Evolutionary conservation across 2,888 invertebrate species (phyloP), one percentile per base, ranked within the genome.

Genomic region (Cephus rjabovi): DNA sequence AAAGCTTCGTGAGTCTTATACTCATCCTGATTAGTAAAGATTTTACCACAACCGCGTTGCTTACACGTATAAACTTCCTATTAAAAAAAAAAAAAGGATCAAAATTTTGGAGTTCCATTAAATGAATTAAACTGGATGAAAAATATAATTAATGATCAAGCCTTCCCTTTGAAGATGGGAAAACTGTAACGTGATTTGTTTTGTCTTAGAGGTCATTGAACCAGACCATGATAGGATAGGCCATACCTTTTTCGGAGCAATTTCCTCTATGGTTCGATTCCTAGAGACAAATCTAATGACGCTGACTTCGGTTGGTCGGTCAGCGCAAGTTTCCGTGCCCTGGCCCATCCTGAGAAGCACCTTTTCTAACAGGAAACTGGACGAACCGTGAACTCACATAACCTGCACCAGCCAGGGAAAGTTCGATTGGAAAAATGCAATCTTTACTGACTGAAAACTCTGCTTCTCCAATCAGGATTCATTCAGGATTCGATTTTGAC

Each of bases 271-370:
- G 68, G 91, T 91, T 56, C 87, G 90, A 85, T 91, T 91, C 76
- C 91, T 86, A n/a, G 91, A 91, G 40, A 91, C 91, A 80, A 91
- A 91, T 85, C 90, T 87, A 77, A 91, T 91, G 79, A 91, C 91
- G 84, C 91, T 91, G 83, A 91, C 91, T 83, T 91, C 91, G 77
- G 90, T 87, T 31, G 91, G 90, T 79, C 91, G 86, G 79, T 91
- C 91, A 76, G 90, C 84, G 81, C 90, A 91, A 75, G 89, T 86
- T 81, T 91, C 91, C 76, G 91, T 91, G 77, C 91, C 91, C 79
- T 91, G 91, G 79, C 91, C 91, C 91, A 91, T 91, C 77, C 31
- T 33, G 71, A 11, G 31, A 4, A 56, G 40, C 40, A 56, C 37
- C 33, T 75, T 69, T 30, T 30, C 34, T 69, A 11, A 69, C 56